These are phyloP conservation scores for Drosophila bocki DNA, from an alignment of 1,140 invertebrate species.

Conservation along the genomic window DNA sequence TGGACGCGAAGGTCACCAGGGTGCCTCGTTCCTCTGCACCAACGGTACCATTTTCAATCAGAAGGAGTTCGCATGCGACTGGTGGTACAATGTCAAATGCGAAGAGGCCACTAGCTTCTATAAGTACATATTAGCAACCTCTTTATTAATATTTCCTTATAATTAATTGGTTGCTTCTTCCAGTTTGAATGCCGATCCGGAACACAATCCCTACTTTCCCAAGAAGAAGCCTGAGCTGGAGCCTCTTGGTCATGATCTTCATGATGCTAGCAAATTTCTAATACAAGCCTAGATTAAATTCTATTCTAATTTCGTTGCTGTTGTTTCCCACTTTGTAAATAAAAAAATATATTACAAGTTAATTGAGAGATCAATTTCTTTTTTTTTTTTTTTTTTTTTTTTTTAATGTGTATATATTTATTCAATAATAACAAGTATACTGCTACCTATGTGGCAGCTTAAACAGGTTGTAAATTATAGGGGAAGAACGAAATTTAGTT, in stretches of 20 bases:
- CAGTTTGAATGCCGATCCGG: conserved; percentile 91
- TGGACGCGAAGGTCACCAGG: conserved; percentile 92
- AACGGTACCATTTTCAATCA: conserved; percentile 96
- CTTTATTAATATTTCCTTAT: conserved; percentile 46
- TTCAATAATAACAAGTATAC: too few relatives aligned
- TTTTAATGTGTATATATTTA: too few relatives aligned
- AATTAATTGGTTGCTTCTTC: conserved; percentile 45
- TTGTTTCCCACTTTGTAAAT: conserved; percentile 77
- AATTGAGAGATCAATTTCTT: not conserved
- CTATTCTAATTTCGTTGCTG: conserved; percentile 3
- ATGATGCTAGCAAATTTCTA: conserved; percentile 84
- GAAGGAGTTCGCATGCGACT: conserved; percentile 94
- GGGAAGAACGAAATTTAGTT: too few relatives aligned
- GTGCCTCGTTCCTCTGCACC: conserved; percentile 93
- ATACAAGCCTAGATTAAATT: conserved; percentile 64
- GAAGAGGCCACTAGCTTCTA: conserved; percentile 87
- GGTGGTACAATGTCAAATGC: conserved; percentile 97
- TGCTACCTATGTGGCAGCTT: too few relatives aligned
- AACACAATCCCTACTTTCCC: conserved; percentile 91
- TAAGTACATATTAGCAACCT: conserved; percentile 52
- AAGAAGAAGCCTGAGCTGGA: conserved; percentile 87
- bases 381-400: too few relatives aligned
- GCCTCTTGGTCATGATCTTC: conserved; percentile 37
- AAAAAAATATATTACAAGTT: not conserved
- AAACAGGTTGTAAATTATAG: too few relatives aligned